Conservation (phyloP, 2,888 invertebrate genomes). For the Epinotia demarniana region DNA sequence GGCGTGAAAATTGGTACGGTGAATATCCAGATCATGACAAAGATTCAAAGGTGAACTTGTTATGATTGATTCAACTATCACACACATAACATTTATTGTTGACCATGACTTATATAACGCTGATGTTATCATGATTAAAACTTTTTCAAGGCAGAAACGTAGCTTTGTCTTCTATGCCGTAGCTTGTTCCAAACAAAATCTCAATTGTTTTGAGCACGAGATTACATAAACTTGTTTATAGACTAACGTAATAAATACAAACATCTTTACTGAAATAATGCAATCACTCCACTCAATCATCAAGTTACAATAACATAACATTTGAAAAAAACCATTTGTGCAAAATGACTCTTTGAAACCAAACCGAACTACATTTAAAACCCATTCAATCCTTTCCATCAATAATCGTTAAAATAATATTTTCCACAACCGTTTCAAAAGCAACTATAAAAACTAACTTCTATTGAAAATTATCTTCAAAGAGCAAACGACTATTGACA, state of each 20-base stretch:
- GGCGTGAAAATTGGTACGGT: background rate
- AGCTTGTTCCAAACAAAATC: too few relatives aligned
- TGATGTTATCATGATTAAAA: too few relatives aligned
- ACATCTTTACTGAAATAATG: background rate
- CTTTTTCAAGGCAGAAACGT: too few relatives aligned
- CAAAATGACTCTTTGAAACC: constrained; percentile 9
- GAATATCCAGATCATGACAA: too few relatives aligned
- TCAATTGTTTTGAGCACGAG: too few relatives aligned
- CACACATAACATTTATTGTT: too few relatives aligned
- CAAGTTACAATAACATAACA: background rate
- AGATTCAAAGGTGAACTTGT: too few relatives aligned
- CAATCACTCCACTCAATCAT: background rate
- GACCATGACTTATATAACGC: too few relatives aligned
- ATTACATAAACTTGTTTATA: background rate
- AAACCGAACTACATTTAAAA: constrained; percentile 31
- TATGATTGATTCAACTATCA: too few relatives aligned
- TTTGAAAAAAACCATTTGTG: constrained; percentile 7
- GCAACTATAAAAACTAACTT: constrained; percentile 40
- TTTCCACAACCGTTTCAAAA: constrained; percentile 16
- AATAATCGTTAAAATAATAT: constrained; percentile 33
- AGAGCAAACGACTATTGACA: constrained; percentile 44
- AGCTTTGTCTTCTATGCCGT: too few relatives aligned
- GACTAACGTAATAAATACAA: background rate
- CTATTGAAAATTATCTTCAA: constrained; percentile 38
- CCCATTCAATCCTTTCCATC: constrained; percentile 31